Conservation (phyloP, 2,113 vertebrate species). For the Gyps fulvus region DNA sequence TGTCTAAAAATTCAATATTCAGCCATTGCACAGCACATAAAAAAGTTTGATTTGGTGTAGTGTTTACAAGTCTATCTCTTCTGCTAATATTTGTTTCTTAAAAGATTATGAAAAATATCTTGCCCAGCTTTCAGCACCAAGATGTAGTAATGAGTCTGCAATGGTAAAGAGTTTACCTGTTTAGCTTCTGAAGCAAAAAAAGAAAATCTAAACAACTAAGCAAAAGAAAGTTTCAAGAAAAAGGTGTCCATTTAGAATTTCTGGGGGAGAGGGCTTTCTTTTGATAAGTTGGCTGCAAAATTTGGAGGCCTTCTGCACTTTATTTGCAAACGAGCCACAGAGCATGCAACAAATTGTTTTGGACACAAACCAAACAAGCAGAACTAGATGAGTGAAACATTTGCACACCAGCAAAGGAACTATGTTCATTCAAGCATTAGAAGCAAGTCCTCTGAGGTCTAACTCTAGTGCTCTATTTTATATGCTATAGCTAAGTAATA, state of each 20-base stretch:
- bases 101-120: background rate
- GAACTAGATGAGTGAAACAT: background rate
- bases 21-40: accelerated
- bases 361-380: background rate
- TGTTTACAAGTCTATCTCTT: background rate
- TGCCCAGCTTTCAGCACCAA: background rate
- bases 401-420: background rate
- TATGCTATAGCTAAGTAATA: background rate
- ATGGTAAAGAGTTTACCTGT: background rate
- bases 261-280: background rate
- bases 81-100: background rate
- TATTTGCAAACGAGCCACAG: background rate
- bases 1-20: background rate
- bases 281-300: background rate
- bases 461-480: background rate
- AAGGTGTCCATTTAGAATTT: background rate
- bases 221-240: background rate
- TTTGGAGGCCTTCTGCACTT: background rate
- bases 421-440: background rate
- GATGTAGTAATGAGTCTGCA: background rate
- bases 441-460: background rate
- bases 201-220: background rate
- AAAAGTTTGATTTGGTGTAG: background rate
- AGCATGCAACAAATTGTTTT: background rate
- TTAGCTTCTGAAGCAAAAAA: background rate